Base-by-base conservation (phyloP, 2,797 vertebrate species). In the Falco novaeseelandiae region DNA sequence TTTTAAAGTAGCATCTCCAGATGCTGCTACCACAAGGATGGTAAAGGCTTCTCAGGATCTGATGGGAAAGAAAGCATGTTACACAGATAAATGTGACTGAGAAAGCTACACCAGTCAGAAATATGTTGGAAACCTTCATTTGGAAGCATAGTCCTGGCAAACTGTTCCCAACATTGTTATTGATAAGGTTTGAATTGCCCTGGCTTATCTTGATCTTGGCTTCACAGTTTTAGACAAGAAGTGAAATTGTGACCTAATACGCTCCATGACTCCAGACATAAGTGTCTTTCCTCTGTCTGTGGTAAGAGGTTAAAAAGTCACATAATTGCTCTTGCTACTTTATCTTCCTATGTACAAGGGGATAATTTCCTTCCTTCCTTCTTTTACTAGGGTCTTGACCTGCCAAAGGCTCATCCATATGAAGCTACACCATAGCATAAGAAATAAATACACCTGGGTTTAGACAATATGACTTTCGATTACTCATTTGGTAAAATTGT, bases 391-490 rank as follows among this genome's bases (percentile, higher is more conserved):
- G 10, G 17, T 62, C 38, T 66, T 82, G 65, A 58, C n/a, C 30
- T 67, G n/a, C 20, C 23, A 78, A 82, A 78, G 36, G 11, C 21
- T 82, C 38, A 38, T 11, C 30, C 30, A 30, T 46, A 25, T 69
- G 32, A 65, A 86, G 54, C n/a, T 49, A 32, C 38, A 76, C 30
- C 51, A 7, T 2, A n/a, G 12, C 10, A 7, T 17, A 40, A 46
- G 49, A 83, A 62, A 40, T 10, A 52, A 38, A 38, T 40, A 14
- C 3, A 22, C 21, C 9, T 88, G 15, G 6, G 15, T 85, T 73
- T 25, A 36, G 27, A 51, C 40, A 54, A 11, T 3, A 14, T 0
- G 3, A 21, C 3, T 52, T 63, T 5, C 46, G 29, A n/a, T 38
- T 46, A 79, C 49, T 82, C n/a, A 57, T 67, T 36, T 36, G 25